A percentile compares a stretch with the other conserved stretches of the same genome.
These are phyloP conservation scores for Pachyrhynchus sulphureomaculatus DNA, from an alignment of 1,140 invertebrate species.

Conservation along the genomic window DNA sequence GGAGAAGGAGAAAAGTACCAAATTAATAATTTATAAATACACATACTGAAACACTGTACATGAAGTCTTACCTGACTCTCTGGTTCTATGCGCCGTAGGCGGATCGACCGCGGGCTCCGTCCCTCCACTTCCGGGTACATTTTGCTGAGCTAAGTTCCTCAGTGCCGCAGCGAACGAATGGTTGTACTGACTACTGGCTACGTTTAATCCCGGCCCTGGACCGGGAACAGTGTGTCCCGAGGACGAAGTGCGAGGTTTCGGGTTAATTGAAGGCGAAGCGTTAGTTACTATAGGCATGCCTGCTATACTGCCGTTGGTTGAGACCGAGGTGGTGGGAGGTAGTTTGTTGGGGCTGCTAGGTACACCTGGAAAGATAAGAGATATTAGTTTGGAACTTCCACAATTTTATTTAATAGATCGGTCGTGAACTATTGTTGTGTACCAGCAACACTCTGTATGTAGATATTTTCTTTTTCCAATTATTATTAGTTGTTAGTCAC, in stretches of 20 bases:
- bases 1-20: too few relatives aligned
- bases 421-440: neutral
- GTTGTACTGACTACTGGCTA: conserved; percentile 22
- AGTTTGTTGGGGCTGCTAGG: conserved; percentile 41
- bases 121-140: conserved; percentile 55
- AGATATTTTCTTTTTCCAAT: too few relatives aligned
- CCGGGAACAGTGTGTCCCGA: conserved; percentile 34
- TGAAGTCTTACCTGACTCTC: conserved; percentile 38
- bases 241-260: conserved; percentile 40
- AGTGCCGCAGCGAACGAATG: conserved; percentile 74
- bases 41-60: too few relatives aligned
- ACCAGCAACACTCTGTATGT: too few relatives aligned
- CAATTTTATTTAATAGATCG: neutral
- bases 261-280: conserved; percentile 36
- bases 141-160: conserved; percentile 78
- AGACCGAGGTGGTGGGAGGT: conserved; percentile 22
- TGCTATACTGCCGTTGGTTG: conserved; percentile 18
- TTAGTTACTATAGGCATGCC: neutral
- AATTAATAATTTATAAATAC: too few relatives aligned
- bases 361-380: conserved; percentile 35
- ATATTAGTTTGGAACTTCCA: neutral
- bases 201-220: neutral
- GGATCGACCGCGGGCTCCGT: conserved; percentile 21
- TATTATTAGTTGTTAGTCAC: too few relatives aligned
- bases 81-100: conserved; percentile 20